phyloP scores from a whole-genome alignment of 1,140 invertebrate species.

The Drosophila guanche region DNA sequence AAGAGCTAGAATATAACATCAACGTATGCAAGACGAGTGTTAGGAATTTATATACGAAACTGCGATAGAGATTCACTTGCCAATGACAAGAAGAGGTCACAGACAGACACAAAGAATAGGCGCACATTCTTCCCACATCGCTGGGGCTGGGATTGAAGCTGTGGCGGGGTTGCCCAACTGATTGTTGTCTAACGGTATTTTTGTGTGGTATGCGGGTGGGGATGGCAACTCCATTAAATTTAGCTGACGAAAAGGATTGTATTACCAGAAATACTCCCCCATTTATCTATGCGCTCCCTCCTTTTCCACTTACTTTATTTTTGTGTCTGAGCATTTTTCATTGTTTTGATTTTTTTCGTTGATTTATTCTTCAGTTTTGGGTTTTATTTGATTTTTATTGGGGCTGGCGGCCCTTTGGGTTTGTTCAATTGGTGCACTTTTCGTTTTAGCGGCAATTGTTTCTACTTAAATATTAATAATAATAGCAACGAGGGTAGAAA shows the following conservation, averaged over 20 bases:
- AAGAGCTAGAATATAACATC: too few species aligned
- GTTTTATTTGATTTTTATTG: slow-evolving; percentile 58
- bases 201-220: background rate
- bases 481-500: background rate
- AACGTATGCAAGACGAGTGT: too few species aligned
- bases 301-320: slow-evolving; percentile 14
- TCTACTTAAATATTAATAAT: slow-evolving; percentile 37
- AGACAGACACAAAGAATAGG: background rate
- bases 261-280: slow-evolving; percentile 41
- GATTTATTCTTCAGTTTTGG: slow-evolving; percentile 55
- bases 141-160: too few species aligned
- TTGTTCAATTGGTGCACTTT: slow-evolving; percentile 64
- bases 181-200: background rate
- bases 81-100: background rate
- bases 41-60: too few species aligned
- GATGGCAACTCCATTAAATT: slow-evolving; percentile 53
- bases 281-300: slow-evolving; percentile 8
- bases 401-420: slow-evolving; percentile 24
- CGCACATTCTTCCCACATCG: too few species aligned
- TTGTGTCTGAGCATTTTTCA: slow-evolving; percentile 31
- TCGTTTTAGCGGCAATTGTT: slow-evolving; percentile 47
- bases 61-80: too few species aligned
- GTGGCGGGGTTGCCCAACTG: background rate
- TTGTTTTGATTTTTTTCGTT: slow-evolving; percentile 51
- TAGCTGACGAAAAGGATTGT: slow-evolving; percentile 51